Conservation (phyloP, 2,797 vertebrate genomes). For the Perodicticus potto region DNA sequence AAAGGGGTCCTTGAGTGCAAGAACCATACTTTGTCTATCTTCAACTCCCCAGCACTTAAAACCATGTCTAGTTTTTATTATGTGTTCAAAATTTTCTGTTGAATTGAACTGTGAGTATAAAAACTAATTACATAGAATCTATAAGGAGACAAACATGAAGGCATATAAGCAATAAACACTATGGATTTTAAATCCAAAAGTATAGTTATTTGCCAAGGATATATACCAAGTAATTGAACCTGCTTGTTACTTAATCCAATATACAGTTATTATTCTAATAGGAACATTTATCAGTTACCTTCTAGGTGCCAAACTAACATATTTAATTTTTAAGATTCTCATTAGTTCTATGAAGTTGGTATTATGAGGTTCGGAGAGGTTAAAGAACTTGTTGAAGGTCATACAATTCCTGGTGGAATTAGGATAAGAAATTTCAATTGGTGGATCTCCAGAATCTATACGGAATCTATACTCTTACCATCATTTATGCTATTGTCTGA, state of each 20-base stretch:
- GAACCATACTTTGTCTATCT: neutral
- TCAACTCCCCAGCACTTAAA: slow-evolving; percentile 5
- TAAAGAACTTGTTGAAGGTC: neutral
- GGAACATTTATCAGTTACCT: neutral
- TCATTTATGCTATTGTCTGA: neutral
- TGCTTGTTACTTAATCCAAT: neutral
- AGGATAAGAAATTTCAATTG: neutral
- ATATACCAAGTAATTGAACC: neutral
- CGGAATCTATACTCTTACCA: neutral
- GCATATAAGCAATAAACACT: neutral
- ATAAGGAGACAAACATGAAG: neutral
- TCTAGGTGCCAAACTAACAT: neutral
- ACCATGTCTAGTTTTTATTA: neutral
- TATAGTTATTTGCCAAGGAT: neutral
- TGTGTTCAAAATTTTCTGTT: slow-evolving; percentile 54
- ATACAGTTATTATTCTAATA: neutral
- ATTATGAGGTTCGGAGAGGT: neutral
- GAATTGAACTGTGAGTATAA: neutral
- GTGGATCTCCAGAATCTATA: neutral
- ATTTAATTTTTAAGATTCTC: slow-evolving; percentile 33
- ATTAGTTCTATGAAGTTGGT: neutral
- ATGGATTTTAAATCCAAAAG: slow-evolving; percentile 20
- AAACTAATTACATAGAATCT: slow-evolving; percentile 12
- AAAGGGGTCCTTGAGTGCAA: neutral
- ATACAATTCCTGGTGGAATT: neutral